phyloP scores from a whole-genome alignment of 2,888 invertebrate genomes.

The Oscheius sp. region DNA sequence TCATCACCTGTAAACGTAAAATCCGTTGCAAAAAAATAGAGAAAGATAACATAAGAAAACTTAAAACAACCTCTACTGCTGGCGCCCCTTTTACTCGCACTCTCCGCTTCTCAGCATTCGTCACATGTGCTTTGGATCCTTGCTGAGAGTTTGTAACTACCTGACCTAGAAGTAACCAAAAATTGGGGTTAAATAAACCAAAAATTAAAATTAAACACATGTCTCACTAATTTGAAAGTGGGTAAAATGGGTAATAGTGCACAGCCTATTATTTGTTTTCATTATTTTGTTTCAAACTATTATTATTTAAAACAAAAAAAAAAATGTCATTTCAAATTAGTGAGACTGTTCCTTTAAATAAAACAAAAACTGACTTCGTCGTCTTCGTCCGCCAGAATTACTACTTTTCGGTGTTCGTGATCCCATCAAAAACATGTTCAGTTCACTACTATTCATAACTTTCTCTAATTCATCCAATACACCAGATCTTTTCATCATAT shows the following conservation, averaged over 20 bases:
- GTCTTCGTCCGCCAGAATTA: constrained; percentile 20
- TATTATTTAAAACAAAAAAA: neutral
- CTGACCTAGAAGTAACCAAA: constrained; percentile 31
- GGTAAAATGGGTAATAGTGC: too few relatives aligned
- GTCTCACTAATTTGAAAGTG: too few relatives aligned
- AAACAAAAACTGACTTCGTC: constrained; percentile 27
- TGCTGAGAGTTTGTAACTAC: constrained; percentile 39
- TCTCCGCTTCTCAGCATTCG: neutral
- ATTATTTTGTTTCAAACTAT: too few relatives aligned
- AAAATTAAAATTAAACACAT: neutral
- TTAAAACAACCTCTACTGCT: constrained; percentile 41
- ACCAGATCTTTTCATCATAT: constrained; percentile 42
- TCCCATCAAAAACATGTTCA: constrained; percentile 41
- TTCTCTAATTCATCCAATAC: constrained; percentile 59
- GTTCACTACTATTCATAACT: constrained; percentile 42
- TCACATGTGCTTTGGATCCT: constrained; percentile 34
- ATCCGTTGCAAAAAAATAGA: neutral
- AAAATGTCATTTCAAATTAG: neutral
- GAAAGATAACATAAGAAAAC: neutral
- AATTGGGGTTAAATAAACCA: neutral
- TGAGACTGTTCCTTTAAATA: neutral
- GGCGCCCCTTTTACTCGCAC: constrained; percentile 52
- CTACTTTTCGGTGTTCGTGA: constrained; percentile 40
- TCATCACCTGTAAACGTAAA: neutral
- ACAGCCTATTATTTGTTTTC: too few relatives aligned